Evolutionary conservation across 2,888 invertebrate species (phyloP), one percentile per base, ranked within the genome.

Genomic region (Pocota personata): DNA sequence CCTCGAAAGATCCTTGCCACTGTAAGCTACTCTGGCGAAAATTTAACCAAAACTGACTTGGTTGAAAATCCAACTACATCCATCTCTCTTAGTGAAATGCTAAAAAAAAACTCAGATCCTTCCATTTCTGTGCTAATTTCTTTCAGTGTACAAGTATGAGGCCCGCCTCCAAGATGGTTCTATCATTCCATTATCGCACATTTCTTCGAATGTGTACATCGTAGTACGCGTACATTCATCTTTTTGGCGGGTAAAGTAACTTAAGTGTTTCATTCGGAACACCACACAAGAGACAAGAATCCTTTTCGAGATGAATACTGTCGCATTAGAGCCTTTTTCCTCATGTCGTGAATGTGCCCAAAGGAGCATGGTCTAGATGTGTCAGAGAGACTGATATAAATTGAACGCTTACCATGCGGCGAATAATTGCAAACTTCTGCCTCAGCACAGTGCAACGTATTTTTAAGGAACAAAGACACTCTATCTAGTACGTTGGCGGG

Each of bases 61-160:
- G n/a, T n/a, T n/a, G n/a, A n/a, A n/a, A n/a, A n/a, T n/a, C n/a
- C n/a, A n/a, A n/a, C n/a, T n/a, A n/a, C n/a, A n/a, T n/a, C n/a
- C n/a, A n/a, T n/a, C n/a, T n/a, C n/a, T n/a, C n/a, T n/a, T n/a
- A n/a, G n/a, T n/a, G n/a, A n/a, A n/a, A n/a, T n/a, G n/a, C n/a
- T n/a, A n/a, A n/a, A n/a, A n/a, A n/a, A n/a, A n/a, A n/a, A n/a
- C n/a, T n/a, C 32, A 10, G 32, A 1, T 8, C 10, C 0, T 32
- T 8, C 32, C 8, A 32, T 10, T 32, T 8, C 7, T 1, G 2
- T 8, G 2, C 1, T 8, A 10, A 32, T 40, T 86, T 72, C 71
- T 58, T 82, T 80, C 76, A 76, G 77, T 87, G 76, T 66, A 58
- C 10, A 1, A 0, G 24, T 24, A 24, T n/a, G n/a, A n/a, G 12